Evolutionary conservation across 1,140 invertebrate genomes (phyloP).

Genomic region (Drosophila ohnishii): DNA sequence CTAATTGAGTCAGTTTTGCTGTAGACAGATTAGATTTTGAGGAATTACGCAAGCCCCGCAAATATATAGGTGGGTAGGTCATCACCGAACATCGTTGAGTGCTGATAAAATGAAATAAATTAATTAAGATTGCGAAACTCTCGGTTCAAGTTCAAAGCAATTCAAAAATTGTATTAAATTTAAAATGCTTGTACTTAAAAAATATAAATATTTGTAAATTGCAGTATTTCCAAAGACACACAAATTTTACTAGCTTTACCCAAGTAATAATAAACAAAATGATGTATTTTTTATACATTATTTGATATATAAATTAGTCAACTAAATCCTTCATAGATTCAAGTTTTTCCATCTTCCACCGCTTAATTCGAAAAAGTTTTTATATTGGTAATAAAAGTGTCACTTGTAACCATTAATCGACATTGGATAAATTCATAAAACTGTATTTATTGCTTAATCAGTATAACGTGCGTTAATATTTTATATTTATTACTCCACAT

Average conservation of each 20-base stretch:
- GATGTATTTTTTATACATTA: background rate
- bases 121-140: background rate
- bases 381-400: slow-evolving; percentile 56
- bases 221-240: background rate
- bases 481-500: slow-evolving; percentile 52
- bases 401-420: slow-evolving; percentile 52
- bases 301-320: background rate
- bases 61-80: slow-evolving; percentile 19
- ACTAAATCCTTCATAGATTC: background rate
- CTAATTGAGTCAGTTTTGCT: slow-evolving; percentile 22
- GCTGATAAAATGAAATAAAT: slow-evolving; percentile 11
- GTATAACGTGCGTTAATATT: slow-evolving; percentile 54
- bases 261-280: background rate
- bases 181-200: background rate
- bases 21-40: slow-evolving; percentile 24
- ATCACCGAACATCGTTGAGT: background rate
- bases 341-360: slow-evolving; percentile 14
- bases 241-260: no score
- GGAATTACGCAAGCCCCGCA: slow-evolving; percentile 9
- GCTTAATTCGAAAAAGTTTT: slow-evolving; percentile 62
- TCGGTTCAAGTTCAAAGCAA: background rate
- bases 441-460: slow-evolving; percentile 70
- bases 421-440: slow-evolving; percentile 52
- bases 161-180: background rate
- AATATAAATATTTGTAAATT: background rate